Evolutionary conservation across 2,797 vertebrate genomes (phyloP).

Genomic region (Caiman crocodilus): DNA sequence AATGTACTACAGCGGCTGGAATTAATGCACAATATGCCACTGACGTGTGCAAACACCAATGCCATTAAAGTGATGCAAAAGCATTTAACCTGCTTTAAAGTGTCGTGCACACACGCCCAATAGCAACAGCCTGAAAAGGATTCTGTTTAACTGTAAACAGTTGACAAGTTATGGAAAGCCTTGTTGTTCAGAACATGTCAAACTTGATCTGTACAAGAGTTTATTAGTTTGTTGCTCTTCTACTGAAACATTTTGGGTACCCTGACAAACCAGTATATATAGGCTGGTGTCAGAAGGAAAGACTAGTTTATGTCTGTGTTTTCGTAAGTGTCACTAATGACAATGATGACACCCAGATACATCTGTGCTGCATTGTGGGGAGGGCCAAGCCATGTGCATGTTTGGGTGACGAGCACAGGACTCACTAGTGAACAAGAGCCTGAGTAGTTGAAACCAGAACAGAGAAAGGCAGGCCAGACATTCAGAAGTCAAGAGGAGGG

Average conservation of each 20-base stretch:
- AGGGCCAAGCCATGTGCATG: neutral
- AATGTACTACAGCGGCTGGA: too few species aligned
- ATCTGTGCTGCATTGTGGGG: neutral
- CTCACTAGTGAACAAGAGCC: neutral
- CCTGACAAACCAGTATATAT: neutral
- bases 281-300: neutral
- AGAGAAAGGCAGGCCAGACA: neutral
- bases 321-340: neutral
- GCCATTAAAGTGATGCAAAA: too few species aligned
- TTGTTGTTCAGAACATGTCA: fast-evolving
- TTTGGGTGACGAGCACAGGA: fast-evolving
- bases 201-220: neutral
- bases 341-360: neutral
- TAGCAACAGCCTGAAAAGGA: too few species aligned
- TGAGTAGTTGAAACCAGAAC: neutral
- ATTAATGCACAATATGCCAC: too few species aligned
- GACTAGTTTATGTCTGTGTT: neutral
- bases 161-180: neutral
- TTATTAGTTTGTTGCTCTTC: neutral
- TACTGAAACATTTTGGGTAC: fast-evolving
- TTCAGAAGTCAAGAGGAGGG: neutral
- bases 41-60: too few species aligned
- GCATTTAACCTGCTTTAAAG: too few species aligned
- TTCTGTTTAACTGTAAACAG: too few species aligned
- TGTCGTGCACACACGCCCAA: too few species aligned